These are phyloP conservation scores for Chloroceryle amazona DNA, from an alignment of 2,797 vertebrate genomes.

Conservation along the genomic window DNA sequence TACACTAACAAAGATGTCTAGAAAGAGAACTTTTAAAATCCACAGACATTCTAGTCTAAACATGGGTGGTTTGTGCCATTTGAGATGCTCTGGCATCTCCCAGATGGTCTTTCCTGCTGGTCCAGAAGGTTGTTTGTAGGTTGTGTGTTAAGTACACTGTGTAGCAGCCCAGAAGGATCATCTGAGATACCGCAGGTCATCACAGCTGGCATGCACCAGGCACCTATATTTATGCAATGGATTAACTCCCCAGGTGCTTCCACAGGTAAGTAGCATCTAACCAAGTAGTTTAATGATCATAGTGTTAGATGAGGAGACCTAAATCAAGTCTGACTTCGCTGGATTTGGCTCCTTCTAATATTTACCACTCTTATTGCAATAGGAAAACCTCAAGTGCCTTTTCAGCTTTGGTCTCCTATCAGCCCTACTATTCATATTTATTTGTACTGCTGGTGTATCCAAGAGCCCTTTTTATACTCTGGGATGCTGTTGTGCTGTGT, in stretches of 20 bases:
- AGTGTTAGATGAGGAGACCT: not conserved
- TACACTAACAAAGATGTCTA: not conserved
- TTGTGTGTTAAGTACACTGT: accelerated
- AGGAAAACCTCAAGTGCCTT: not conserved
- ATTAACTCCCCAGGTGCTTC: not conserved
- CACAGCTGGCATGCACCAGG: not conserved
- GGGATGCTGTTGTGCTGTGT: not conserved
- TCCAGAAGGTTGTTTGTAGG: not conserved
- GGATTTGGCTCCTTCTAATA: not conserved
- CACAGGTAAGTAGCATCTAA: not conserved
- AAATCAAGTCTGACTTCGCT: not conserved
- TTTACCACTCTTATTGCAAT: not conserved
- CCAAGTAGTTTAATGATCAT: not conserved
- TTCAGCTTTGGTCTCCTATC: not conserved
- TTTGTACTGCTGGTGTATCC: not conserved
- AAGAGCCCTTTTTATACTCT: not conserved
- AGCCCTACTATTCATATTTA: not conserved
- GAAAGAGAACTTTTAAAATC: not conserved
- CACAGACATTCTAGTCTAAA: not conserved
- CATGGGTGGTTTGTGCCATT: not conserved
- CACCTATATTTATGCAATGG: not conserved
- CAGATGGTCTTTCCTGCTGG: not conserved
- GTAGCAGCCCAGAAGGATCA: not conserved
- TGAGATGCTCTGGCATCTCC: not conserved
- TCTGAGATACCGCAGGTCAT: not conserved